phyloP scores from a whole-genome alignment of 2,113 vertebrate genomes.

The Rynchops niger region DNA sequence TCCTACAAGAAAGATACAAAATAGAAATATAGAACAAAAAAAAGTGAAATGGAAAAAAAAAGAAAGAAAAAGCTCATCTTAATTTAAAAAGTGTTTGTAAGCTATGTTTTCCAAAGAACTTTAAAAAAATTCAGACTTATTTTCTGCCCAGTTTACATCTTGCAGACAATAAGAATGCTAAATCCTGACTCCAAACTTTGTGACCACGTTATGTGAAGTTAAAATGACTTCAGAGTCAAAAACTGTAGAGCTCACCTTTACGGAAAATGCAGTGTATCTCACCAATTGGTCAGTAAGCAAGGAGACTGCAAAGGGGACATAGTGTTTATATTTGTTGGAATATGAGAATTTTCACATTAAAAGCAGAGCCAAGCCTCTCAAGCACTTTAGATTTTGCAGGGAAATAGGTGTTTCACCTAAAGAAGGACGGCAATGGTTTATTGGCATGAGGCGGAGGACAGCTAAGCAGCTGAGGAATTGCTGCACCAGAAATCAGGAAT shows the following conservation, averaged over 20 bases:
- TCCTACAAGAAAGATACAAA: not conserved
- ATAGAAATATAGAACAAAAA: not conserved
- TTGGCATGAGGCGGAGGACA: not conserved
- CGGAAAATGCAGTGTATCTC: not conserved
- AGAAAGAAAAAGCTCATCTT: not conserved
- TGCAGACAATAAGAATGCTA: not conserved
- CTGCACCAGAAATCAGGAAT: not conserved
- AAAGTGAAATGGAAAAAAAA: not conserved
- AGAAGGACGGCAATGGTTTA: not conserved
- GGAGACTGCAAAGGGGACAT: not conserved
- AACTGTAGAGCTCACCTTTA: not conserved
- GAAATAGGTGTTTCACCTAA: not conserved
- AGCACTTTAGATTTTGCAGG: not conserved
- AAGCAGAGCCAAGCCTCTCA: not conserved
- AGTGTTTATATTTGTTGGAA: not conserved
- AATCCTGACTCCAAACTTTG: not conserved
- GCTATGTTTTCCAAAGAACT: not conserved
- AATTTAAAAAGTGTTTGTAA: not conserved
- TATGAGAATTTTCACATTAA: not conserved
- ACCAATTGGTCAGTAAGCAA: not conserved
- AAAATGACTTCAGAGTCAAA: not conserved
- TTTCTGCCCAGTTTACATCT: not conserved
- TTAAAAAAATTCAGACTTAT: not conserved
- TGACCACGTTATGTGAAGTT: not conserved
- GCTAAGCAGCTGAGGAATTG: not conserved